Conservation (phyloP, 2,888 invertebrate species). For the Pheosia tremula region DNA sequence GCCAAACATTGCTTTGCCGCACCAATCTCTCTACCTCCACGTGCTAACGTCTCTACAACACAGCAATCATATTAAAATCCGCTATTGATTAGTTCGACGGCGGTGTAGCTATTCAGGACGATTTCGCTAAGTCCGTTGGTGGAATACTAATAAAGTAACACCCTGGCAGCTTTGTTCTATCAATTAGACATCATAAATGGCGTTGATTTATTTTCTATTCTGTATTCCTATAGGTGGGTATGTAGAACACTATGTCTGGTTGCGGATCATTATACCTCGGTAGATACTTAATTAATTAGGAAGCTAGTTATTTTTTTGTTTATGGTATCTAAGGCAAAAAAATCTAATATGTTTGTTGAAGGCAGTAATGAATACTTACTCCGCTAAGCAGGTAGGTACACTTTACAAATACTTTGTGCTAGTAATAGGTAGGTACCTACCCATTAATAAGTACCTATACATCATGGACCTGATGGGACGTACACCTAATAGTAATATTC, state of each 20-base stretch:
- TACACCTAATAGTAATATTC: no score
- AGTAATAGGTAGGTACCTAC: no score
- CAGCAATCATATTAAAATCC: constrained; percentile 34
- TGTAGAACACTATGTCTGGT: neutral
- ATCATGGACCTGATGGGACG: no score
- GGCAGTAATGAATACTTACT: no score
- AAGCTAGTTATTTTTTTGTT: no score
- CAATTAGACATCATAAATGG: constrained; percentile 27
- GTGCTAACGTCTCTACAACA: constrained; percentile 2
- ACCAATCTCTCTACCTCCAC: constrained; percentile 1
- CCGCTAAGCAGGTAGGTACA: no score
- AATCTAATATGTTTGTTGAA: no score
- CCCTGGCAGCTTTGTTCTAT: constrained; percentile 22
- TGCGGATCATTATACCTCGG: neutral
- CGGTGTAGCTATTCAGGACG: constrained; percentile 61
- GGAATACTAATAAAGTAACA: constrained; percentile 59
- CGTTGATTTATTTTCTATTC: constrained; percentile 29
- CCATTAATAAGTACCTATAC: no score
- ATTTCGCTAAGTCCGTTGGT: constrained; percentile 61
- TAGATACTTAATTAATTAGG: no score
- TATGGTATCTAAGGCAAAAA: no score
- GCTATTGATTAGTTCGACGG: constrained; percentile 36
- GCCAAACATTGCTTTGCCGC: neutral
- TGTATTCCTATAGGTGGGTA: constrained; percentile 9
- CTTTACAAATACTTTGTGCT: no score